Conservation (phyloP, 2,888 invertebrate species). For the Altica lythri region DNA sequence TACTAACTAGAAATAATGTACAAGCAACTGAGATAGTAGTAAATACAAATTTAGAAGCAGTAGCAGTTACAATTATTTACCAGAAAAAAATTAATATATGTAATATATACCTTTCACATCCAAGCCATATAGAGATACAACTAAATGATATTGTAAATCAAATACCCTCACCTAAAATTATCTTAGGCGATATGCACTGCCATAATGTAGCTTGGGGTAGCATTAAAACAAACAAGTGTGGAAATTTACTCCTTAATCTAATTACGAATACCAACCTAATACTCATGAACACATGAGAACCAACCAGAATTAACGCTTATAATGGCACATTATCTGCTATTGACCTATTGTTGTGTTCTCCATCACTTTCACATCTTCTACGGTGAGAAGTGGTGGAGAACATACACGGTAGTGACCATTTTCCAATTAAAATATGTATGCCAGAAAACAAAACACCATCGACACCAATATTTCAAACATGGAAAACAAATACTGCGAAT, state of each 20-base stretch:
- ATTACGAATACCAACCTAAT: background rate
- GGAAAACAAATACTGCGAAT: conserved; percentile 6
- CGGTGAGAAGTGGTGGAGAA: background rate
- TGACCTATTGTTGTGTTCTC: background rate
- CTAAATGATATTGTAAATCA: no score
- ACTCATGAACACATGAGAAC: background rate
- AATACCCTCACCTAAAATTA: no score
- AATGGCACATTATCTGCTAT: conserved; percentile 6
- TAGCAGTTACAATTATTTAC: no score
- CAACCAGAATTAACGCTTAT: conserved; percentile 1
- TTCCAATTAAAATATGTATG: background rate
- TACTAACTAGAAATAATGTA: no score
- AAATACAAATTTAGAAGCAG: no score
- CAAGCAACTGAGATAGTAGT: no score
- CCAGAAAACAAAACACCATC: background rate
- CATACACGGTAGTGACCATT: conserved; percentile 7
- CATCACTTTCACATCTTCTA: conserved; percentile 2
- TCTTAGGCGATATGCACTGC: no score
- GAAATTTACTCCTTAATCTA: conserved; percentile 2
- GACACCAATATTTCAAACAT: conserved; percentile 1
- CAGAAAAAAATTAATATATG: no score
- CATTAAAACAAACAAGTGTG: background rate
- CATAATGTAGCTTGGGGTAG: background rate
- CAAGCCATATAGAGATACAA: no score
- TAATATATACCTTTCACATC: no score